Conservation (phyloP, 2,797 vertebrate genomes). For the Falco novaeseelandiae region DNA sequence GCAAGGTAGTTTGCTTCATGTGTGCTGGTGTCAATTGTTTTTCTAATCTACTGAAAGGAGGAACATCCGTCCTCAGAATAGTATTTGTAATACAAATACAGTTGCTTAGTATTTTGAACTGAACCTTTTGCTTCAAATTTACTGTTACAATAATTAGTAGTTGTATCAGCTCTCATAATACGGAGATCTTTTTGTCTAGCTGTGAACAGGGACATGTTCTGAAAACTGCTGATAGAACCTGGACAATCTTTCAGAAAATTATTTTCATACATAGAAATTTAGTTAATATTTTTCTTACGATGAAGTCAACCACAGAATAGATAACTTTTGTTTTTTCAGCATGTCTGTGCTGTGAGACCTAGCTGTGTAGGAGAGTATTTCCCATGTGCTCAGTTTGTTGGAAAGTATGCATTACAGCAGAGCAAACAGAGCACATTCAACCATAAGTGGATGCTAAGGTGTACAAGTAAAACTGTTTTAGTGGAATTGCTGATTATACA, state of each 20-base stretch:
- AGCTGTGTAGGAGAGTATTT: fast-evolving
- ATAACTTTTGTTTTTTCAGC: background rate
- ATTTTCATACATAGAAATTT: background rate
- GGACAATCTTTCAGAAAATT: background rate
- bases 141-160: fast-evolving
- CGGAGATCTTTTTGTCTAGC: fast-evolving
- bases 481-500: background rate
- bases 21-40: fast-evolving
- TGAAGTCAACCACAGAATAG: background rate
- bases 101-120: background rate
- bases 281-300: background rate
- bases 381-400: fast-evolving
- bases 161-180: background rate
- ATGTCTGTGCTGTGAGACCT: background rate
- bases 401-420: fast-evolving
- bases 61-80: background rate
- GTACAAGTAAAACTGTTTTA: fast-evolving
- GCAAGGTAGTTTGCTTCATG: fast-evolving
- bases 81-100: fast-evolving
- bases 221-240: fast-evolving
- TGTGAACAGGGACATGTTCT: background rate
- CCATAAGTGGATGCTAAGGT: fast-evolving
- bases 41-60: background rate
- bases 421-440: background rate
- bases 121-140: background rate